Evolutionary conservation across 2,797 vertebrate genomes (phyloP), one percentile per base, ranked within the genome.

Genomic region (Jordanella pulchra): DNA sequence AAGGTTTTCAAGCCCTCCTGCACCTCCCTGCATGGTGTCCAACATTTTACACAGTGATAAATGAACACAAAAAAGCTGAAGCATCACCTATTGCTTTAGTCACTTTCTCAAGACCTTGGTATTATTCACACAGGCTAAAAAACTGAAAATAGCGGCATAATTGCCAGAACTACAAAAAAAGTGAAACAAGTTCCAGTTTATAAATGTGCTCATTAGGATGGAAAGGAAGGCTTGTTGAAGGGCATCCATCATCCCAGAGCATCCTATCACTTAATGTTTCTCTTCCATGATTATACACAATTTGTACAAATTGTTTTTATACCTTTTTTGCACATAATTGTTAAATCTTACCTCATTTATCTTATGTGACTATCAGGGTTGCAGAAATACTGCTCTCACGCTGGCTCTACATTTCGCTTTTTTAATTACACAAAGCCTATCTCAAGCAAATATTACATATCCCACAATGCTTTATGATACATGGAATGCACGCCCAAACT

Each of bases 11-110:
- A 82, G 79, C 76, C 84, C 61, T 83, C 66, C 15, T 9, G 30
- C 78, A 73, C 79, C 61, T 84, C 67, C 73, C 80, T 89, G 86
- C 69, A 73, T 88, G 77, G 71, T 80, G 72, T 72, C 80, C 72
- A 84, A 80, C 69, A 56, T 74, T 88, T 84, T 77, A 71, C 70
- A 63, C 75, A 72, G 70, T 91, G 90, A 93, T 91, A 84, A 89
- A 92, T 91, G 88, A 90, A 87, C 82, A 77, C 77, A n/a, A 69
- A 82, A 82, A 87, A 86, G 70, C 74, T 69, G 60, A 54, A 55
- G 80, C 68, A 73, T 79, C 83, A 89, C 77, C 78, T 77, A 75
- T 61, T 7, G 27, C 73, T 73, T 75, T 25, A 78, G 76, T 78
- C 69, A 77, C 81, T 66, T 60, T 75, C 70, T 84, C 56, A 71